These are phyloP conservation scores for Acromyrmex heyeri DNA, from an alignment of 1,140 invertebrate genomes.

Conservation along the genomic window DNA sequence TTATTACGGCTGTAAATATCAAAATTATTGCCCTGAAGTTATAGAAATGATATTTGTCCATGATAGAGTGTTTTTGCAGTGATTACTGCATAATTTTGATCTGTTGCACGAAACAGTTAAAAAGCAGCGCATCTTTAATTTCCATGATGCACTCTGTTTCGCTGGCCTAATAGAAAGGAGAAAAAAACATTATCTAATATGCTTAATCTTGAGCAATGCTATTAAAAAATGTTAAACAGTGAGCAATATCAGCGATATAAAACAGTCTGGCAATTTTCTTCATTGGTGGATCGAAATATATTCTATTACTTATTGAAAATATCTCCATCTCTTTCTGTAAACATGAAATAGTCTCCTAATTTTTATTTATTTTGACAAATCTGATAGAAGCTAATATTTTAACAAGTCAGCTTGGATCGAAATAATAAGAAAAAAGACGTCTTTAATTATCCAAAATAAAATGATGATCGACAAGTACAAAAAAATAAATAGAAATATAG, in stretches of 20 bases:
- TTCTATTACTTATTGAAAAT: constrained; percentile 23
- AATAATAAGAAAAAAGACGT: not conserved
- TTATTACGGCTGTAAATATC: constrained; percentile 34
- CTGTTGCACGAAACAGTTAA: constrained; percentile 34
- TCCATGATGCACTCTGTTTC: constrained; percentile 34
- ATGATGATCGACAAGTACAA: not conserved
- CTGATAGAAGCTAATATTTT: not conserved
- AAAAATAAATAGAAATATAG: constrained; percentile 21
- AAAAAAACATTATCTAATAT: not conserved
- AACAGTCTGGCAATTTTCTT: constrained; percentile 24
- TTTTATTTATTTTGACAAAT: constrained; percentile 2
- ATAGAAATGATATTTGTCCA: not conserved
- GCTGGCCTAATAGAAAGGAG: not conserved
- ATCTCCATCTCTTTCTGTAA: not conserved
- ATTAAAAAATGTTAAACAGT: constrained; percentile 3
- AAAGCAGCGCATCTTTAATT: constrained; percentile 40
- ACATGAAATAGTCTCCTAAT: not conserved
- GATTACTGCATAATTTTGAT: not conserved
- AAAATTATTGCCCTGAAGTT: not conserved
- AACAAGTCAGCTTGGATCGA: not conserved
- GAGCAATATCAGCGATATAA: constrained; percentile 33
- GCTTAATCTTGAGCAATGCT: constrained; percentile 26
- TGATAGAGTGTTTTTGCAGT: not conserved
- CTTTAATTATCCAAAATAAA: not conserved
- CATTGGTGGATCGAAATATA: not conserved